phyloP scores from a whole-genome alignment of 2,797 vertebrate genomes.

The Onychomys leucogaster region DNA sequence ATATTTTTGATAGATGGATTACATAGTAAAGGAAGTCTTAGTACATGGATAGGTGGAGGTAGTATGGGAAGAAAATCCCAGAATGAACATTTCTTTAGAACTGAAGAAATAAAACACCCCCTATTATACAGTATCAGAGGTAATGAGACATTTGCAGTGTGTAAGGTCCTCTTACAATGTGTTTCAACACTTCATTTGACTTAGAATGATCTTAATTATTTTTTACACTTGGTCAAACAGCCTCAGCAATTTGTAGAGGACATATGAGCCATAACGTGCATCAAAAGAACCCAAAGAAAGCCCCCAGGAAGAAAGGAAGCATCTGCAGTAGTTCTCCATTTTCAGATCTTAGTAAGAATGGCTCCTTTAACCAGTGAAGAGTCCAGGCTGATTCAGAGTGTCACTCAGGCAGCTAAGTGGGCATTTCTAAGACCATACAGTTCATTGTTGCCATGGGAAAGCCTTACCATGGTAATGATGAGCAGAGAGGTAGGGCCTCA shows the following conservation, averaged over 20 bases:
- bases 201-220: constrained; percentile 73
- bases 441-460: constrained; percentile 63
- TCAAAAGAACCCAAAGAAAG: constrained; percentile 40
- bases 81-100: not conserved
- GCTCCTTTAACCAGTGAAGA: not conserved
- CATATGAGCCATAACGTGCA: constrained; percentile 44
- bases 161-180: constrained; percentile 45
- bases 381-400: constrained; percentile 5
- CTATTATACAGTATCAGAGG: constrained; percentile 33
- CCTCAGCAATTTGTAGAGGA: constrained; percentile 55
- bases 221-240: constrained; percentile 71
- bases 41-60: not conserved
- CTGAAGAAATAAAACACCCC: not conserved
- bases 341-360: constrained; percentile 15
- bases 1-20: not conserved
- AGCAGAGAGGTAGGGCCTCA: constrained; percentile 58
- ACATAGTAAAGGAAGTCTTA: not conserved
- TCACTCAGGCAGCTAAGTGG: constrained; percentile 49
- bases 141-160: constrained; percentile 61
- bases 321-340: not conserved
- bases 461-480: constrained; percentile 72
- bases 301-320: not conserved
- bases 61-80: not conserved
- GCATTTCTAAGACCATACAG: constrained; percentile 70
- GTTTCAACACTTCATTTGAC: constrained; percentile 71